Evolutionary conservation across 2,888 invertebrate genomes (phyloP), one percentile per base, ranked within the genome.

Genomic region (Hesperia comma): DNA sequence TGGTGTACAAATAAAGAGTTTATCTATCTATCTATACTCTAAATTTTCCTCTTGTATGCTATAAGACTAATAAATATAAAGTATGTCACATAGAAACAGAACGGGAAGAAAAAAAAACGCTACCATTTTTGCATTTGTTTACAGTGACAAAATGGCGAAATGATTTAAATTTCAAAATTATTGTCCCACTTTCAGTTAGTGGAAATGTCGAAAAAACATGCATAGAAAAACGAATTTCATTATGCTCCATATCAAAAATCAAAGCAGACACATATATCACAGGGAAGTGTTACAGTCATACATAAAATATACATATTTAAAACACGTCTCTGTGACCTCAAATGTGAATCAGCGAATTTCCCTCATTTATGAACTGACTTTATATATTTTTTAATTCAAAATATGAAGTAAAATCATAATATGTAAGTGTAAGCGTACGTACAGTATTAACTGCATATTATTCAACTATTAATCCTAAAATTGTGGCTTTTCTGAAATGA

Each of bases 151-250:
- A 61, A 61, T 37, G 61, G 40, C 53, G 21, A 61, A 8, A 37
- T 14, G 15, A 53, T 55, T 55, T 55, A 43, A 62, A 54, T 62
- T 62, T 55, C 43, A 55, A 32, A 14, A 43, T 41, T 32, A 43
- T 26, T 19, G 55, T 46, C 10, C 62, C 17, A 55, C 43, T 63
- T 63, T 43, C 43, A 32, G 41, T 41, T 43, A 55, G 12, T 46
- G 55, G 41, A 55, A 61, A 53, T 53, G 32, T n/a, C 41, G 40
- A 26, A 53, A 53, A 32, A 63, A 63, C 62, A 5, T 54, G 54
- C 53, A 53, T 61, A 17, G 19, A 21, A 14, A 26, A 43, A 10
- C 26, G 62, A 62, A 54, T 62, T 37, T 62, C 54, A 62, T 54
- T 62, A 43, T 15, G 8, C 54, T 62, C 41, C n/a, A 54, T 62